These are phyloP conservation scores for Lasioglossum villosulum DNA, from an alignment of 2,888 invertebrate genomes.

Conservation along the genomic window DNA sequence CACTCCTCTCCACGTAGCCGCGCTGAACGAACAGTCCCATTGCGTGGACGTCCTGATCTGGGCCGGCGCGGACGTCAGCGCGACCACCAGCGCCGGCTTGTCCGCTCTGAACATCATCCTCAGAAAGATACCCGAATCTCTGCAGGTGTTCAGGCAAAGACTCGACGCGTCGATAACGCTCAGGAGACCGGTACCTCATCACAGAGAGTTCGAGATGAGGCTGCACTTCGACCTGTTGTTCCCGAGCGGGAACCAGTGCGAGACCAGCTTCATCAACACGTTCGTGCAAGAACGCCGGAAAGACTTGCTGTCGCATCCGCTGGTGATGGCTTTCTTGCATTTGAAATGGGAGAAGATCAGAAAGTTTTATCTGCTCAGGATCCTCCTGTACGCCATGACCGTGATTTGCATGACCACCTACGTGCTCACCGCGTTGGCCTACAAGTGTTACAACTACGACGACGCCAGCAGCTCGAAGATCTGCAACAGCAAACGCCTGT, in stretches of 20 bases:
- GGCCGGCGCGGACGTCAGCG: conserved; percentile 85
- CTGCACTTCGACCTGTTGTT: conserved; percentile 82
- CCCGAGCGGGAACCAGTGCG: conserved; percentile 81
- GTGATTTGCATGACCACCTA: conserved; percentile 82
- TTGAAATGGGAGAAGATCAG: conserved; percentile 85
- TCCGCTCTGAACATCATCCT: conserved; percentile 84
- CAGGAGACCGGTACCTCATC: conserved; percentile 79
- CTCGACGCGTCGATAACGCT: conserved; percentile 83
- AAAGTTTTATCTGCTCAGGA: conserved; percentile 83
- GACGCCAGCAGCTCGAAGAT: conserved; percentile 76
- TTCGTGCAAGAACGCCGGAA: conserved; percentile 85
- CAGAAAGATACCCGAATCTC: conserved; percentile 84
- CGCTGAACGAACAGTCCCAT: conserved; percentile 84
- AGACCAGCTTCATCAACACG: conserved; percentile 84
- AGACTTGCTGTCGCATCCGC: conserved; percentile 84
- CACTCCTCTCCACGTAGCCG: conserved; percentile 85
- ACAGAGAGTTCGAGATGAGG: conserved; percentile 82
- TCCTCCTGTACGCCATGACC: conserved; percentile 80
- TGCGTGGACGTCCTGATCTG: conserved; percentile 84
- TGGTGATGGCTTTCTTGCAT: conserved; percentile 85
- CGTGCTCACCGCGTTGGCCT: conserved; percentile 80
- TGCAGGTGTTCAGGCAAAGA: conserved; percentile 83
- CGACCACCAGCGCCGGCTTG: conserved; percentile 83
- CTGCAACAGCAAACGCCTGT: conserved; percentile 76
- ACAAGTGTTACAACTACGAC: conserved; percentile 80